phyloP scores from a whole-genome alignment of 2,888 invertebrate genomes.

The Azorinus chamasolen region DNA sequence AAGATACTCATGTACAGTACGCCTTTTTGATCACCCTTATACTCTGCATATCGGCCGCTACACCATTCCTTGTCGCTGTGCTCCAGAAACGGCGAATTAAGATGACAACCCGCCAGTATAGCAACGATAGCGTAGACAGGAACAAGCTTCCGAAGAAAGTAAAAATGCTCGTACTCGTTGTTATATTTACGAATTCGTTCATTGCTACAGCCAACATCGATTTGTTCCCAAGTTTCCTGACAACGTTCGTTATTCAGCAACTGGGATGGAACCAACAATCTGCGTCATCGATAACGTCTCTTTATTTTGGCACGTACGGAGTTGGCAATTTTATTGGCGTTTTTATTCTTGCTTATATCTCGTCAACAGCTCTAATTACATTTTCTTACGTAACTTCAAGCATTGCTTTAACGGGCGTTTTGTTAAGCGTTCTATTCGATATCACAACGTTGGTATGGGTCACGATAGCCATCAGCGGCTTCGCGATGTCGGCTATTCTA shows the following conservation, averaged over 20 bases:
- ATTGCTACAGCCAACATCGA: constrained; percentile 39
- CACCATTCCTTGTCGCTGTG: constrained; percentile 12
- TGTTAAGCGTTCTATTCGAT: constrained; percentile 39
- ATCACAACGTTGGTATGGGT: constrained; percentile 46
- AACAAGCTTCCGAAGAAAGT: constrained; percentile 10
- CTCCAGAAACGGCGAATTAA: constrained; percentile 7
- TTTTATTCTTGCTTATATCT: constrained; percentile 38
- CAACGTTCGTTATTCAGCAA: constrained; percentile 45
- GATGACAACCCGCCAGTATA: constrained; percentile 10
- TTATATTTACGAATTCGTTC: constrained; percentile 31
- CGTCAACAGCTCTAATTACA: constrained; percentile 41
- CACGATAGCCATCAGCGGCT: constrained; percentile 46
- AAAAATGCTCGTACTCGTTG: constrained; percentile 16
- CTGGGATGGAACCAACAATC: constrained; percentile 28
- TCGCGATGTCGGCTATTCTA: constrained; percentile 59
- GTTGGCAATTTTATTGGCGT: constrained; percentile 45
- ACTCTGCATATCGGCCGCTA: constrained; percentile 14
- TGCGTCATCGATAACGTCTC: constrained; percentile 29
- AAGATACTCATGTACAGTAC: constrained; percentile 30
- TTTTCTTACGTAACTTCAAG: constrained; percentile 25
- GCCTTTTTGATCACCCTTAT: constrained; percentile 47
- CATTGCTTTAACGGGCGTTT: constrained; percentile 25
- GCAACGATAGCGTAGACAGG: constrained; percentile 16
- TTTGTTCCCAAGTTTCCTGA: constrained; percentile 45
- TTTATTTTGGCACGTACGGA: constrained; percentile 47